phyloP scores from a whole-genome alignment of 1,140 invertebrate species.

The Episyrphus balteatus region DNA sequence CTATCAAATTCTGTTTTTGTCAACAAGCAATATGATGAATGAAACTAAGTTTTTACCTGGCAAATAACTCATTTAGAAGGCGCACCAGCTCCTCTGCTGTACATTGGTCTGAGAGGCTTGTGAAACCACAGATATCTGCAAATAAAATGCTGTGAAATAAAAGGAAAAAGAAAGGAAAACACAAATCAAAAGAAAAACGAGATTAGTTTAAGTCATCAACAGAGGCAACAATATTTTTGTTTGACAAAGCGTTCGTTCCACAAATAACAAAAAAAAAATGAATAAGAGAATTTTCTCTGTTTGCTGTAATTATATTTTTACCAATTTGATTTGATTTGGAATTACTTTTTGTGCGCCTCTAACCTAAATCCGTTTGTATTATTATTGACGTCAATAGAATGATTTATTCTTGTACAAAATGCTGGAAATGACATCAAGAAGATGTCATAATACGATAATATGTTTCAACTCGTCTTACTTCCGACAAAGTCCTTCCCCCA shows the following conservation, averaged over 20 bases:
- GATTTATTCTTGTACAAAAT: too few species aligned
- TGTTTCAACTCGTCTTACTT: too few species aligned
- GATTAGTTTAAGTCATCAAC: not conserved
- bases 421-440: too few species aligned
- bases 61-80: conserved; percentile 91
- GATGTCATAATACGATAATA: too few species aligned
- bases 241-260: not conserved
- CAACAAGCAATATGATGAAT: not conserved
- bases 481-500: too few species aligned
- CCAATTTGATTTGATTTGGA: too few species aligned
- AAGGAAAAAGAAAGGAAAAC: not conserved
- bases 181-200: not conserved
- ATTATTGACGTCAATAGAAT: too few species aligned
- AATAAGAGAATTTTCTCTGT: too few species aligned
- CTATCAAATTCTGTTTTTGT: not conserved
- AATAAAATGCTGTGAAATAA: conserved; percentile 79
- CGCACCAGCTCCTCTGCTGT: conserved; percentile 91
- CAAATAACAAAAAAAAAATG: not conserved
- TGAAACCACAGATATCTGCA: conserved; percentile 97
- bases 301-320: not conserved
- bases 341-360: too few species aligned
- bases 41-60: conserved; percentile 50
- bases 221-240: not conserved
- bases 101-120: conserved; percentile 85
- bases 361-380: too few species aligned